A percentile compares a stretch with the other conserved stretches of the same genome.
Conservation (phyloP, 1,140 invertebrate species). For the Drosophila nebulosa region DNA sequence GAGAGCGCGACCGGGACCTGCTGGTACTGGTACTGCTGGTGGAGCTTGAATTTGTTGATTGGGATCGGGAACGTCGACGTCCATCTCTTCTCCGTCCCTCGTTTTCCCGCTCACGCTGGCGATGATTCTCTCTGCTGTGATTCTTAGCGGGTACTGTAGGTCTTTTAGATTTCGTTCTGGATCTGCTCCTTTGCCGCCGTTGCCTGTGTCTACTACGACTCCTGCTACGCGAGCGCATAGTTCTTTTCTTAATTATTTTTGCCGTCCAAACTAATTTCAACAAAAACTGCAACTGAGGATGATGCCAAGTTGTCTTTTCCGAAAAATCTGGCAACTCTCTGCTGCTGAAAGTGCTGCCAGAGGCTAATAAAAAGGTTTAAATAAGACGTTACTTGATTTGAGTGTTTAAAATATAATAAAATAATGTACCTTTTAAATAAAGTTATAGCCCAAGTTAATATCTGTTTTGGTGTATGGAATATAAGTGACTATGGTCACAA, state of each 20-base stretch:
- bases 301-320: neutral
- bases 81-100: conserved; percentile 10
- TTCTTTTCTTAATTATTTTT: neutral
- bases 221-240: conserved; percentile 55
- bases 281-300: conserved; percentile 6
- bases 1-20: conserved; percentile 28
- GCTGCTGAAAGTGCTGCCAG: neutral
- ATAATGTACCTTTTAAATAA: no score
- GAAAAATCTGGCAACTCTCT: neutral
- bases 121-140: conserved; percentile 7
- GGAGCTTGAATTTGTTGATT: conserved; percentile 28
- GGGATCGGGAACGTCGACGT: conserved; percentile 14
- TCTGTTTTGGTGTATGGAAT: no score
- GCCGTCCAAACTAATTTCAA: conserved; percentile 17
- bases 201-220: conserved; percentile 44
- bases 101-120: neutral
- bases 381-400: no score
- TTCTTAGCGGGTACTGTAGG: conserved; percentile 15
- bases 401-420: no score
- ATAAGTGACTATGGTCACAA: no score
- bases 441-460: no score
- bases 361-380: no score
- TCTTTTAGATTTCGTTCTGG: conserved; percentile 15
- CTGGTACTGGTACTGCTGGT: conserved; percentile 10
- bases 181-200: conserved; percentile 13